phyloP scores from a whole-genome alignment of 2,888 invertebrate species.

The Eupithecia inturbata region DNA sequence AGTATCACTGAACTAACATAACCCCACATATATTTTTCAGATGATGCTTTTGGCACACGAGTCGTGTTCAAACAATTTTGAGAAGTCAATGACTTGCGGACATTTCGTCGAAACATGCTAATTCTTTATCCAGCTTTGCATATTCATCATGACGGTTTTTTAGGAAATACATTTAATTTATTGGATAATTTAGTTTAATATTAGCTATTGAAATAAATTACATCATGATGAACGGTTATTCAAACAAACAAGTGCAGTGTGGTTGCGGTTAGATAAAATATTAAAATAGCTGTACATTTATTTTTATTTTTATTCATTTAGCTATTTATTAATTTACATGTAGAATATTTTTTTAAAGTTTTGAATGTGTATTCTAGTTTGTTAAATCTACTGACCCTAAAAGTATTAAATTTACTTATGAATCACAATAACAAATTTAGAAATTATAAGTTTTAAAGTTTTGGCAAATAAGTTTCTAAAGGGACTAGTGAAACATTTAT shows the following conservation, averaged over 20 bases:
- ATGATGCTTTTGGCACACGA: conserved; percentile 68
- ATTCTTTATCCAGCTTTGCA: conserved; percentile 17
- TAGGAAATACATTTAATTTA: background rate
- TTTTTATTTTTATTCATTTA: background rate
- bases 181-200: background rate
- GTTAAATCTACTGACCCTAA: background rate
- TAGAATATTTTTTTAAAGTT: background rate
- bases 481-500: conserved; percentile 23
- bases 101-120: conserved; percentile 53
- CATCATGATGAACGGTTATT: background rate
- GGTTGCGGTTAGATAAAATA: background rate
- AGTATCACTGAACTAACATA: conserved; percentile 33
- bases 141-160: background rate
- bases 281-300: background rate
- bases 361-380: background rate
- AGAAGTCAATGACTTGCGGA: conserved; percentile 74
- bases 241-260: background rate
- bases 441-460: background rate
- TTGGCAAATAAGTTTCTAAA: conserved; percentile 17
- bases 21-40: conserved; percentile 46
- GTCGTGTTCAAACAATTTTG: conserved; percentile 69
- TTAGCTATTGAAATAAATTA: background rate
- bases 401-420: background rate
- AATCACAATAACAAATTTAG: background rate
- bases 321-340: background rate